Base-by-base conservation (phyloP, 2,797 vertebrate genomes). In the Pseudotriccus pelzelni region DNA sequence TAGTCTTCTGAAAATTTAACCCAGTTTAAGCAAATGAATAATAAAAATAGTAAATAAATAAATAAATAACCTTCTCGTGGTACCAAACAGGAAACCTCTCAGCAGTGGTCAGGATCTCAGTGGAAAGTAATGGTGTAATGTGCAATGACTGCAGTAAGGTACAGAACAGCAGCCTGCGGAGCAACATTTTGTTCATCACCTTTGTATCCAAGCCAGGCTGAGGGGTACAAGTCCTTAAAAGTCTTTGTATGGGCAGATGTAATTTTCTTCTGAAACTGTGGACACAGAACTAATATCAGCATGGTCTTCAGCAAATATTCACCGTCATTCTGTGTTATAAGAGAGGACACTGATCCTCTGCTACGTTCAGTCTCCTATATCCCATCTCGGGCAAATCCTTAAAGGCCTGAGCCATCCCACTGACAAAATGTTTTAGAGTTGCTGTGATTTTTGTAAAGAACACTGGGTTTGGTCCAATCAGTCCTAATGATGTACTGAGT, bases 21-120 rank as follows among this genome's bases (percentile, higher is more conserved):
- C 53, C 64, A 60, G 70, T 82, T 93, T 43, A 83, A 95, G 79
- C 30, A 83, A 92, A 84, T 92, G 4, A 32, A 72, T 43, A 49
- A 80, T n/a, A 55, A 55, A 14, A 55, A n/a, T n/a, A 79, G 23
- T 24, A 47, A 87, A 49, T 32, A 81, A 81, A 60, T 76, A 87
- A 47, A 60, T 73, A 72, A 87, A 75, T 75, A 90, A 84, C 78
- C 84, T 96, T 90, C 91, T 94, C 87, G 53, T 83, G 83, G 87
- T 67, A 93, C 85, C 64, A 23, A 88, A 47, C 81, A 70, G 95
- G 83, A 93, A 92, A 87, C 86, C 78, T 85, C 91, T 77, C 91
- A 80, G 60, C 89, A 90, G 67, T 68, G 91, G 90, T 93, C 91
- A 92, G 95, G 74, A 84, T 68, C 60, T 86, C 64, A 79, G 85